phyloP scores from a whole-genome alignment of 2,113 vertebrate genomes.

The Phaethon lepturus region DNA sequence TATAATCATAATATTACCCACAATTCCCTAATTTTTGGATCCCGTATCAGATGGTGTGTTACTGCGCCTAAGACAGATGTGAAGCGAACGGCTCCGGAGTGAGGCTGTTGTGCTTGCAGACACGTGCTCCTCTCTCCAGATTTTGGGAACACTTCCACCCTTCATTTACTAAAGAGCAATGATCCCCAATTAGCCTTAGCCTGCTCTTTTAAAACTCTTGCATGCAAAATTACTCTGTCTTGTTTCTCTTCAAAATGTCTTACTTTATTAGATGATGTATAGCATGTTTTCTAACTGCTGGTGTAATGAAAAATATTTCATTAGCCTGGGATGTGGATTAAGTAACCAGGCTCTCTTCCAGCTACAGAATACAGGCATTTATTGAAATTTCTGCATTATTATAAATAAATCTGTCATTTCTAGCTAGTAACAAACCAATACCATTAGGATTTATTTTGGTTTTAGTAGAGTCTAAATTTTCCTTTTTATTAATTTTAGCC shows the following conservation, averaged over 20 bases:
- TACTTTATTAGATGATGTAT: neutral
- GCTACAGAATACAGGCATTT: neutral
- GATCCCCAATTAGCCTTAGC: neutral
- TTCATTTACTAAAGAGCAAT: neutral
- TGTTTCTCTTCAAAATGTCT: neutral
- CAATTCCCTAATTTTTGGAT: conserved; percentile 10
- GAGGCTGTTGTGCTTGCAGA: neutral
- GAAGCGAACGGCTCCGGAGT: neutral
- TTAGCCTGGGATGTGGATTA: conserved; percentile 39
- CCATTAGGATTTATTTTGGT: neutral
- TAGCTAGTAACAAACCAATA: neutral
- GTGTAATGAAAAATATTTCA: conserved; percentile 48
- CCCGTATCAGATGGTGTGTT: neutral
- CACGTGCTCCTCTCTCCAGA: neutral
- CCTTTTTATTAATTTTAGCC: neutral
- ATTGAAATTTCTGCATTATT: conserved; percentile 45
- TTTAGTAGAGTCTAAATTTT: neutral
- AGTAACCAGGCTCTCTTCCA: conserved; percentile 25
- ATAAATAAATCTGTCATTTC: conserved; percentile 41
- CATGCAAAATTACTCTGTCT: neutral
- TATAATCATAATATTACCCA: conserved; percentile 29
- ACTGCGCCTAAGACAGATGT: neutral
- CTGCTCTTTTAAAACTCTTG: neutral
- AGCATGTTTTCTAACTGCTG: conserved; percentile 7
- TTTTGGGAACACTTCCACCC: neutral